Evolutionary conservation across 1,140 invertebrate species (phyloP).

Genomic region (Steinernema khuongi): DNA sequence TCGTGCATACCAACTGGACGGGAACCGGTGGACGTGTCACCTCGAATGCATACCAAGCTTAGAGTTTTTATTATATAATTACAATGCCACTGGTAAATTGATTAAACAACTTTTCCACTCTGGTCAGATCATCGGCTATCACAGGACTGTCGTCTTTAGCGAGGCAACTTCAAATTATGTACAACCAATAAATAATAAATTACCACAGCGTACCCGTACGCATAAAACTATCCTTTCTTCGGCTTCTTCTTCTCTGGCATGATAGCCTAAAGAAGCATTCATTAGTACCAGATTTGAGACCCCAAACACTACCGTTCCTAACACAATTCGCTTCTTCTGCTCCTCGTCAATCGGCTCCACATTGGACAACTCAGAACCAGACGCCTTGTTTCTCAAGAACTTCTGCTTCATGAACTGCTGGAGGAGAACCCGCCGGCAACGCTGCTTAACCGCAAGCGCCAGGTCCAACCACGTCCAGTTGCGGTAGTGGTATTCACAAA

Average conservation of each 20-base stretch:
- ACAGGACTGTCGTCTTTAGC: neutral
- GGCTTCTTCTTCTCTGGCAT: slow-evolving; percentile 13
- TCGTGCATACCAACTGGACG: slow-evolving; percentile 97
- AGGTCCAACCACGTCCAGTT: slow-evolving; percentile 99
- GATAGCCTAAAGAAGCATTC: neutral
- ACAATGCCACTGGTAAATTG: neutral
- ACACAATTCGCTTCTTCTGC: slow-evolving; percentile 57
- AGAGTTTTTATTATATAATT: slow-evolving; percentile 44
- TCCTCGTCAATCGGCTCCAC: slow-evolving; percentile 52
- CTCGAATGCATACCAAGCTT: slow-evolving; percentile 87
- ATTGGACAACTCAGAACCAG: slow-evolving; percentile 23
- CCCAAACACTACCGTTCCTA: slow-evolving; percentile 40
- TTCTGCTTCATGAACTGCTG: slow-evolving; percentile 64
- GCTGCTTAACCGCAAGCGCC: slow-evolving; percentile 85
- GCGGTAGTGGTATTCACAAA: slow-evolving; percentile 93
- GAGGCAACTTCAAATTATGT: neutral
- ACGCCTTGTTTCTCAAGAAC: slow-evolving; percentile 44
- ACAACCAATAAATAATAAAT: neutral
- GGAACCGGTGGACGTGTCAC: slow-evolving; percentile 92
- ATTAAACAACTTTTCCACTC: neutral
- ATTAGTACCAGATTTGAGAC: neutral
- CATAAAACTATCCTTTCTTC: neutral
- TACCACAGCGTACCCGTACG: neutral
- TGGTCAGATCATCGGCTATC: neutral
- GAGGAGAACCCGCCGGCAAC: slow-evolving; percentile 80